A percentile compares a stretch with the other conserved stretches of the same genome.
Evolutionary conservation across 1,140 invertebrate species (phyloP).

Genomic region (Zelostemma sp.): DNA sequence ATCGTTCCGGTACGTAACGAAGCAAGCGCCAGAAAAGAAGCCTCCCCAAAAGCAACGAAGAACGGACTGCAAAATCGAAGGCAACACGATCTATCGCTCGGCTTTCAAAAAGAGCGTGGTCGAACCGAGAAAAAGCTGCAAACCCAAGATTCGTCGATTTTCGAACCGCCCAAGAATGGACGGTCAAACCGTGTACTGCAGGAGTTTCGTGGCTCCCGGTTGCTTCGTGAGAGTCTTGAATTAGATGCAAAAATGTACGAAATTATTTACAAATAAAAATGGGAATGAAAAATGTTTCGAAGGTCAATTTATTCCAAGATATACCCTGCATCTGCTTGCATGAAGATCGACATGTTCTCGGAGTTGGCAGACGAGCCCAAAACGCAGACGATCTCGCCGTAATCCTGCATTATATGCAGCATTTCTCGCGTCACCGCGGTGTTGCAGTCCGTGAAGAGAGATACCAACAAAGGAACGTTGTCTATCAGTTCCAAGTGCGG

Average conservation of each 20-base stretch:
- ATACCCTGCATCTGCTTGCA: conserved; percentile 94
- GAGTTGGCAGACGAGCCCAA: conserved; percentile 90
- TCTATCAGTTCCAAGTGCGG: conserved; percentile 96
- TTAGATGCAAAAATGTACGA: too few relatives aligned
- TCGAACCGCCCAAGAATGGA: background rate
- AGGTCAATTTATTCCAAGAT: conserved; percentile 1
- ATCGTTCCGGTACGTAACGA: background rate
- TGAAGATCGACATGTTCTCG: conserved; percentile 91
- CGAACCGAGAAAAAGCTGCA: background rate
- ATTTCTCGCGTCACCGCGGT: conserved; percentile 88
- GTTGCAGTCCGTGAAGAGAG: conserved; percentile 96
- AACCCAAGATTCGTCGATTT: background rate
- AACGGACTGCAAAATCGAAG: background rate
- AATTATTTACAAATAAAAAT: too few relatives aligned
- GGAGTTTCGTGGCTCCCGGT: background rate
- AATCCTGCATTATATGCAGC: conserved; percentile 96
- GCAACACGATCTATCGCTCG: background rate
- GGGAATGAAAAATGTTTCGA: too few relatives aligned
- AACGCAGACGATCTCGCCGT: conserved; percentile 93
- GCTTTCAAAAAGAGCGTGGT: background rate
- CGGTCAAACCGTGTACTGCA: background rate
- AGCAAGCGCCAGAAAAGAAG: background rate
- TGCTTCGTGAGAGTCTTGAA: background rate
- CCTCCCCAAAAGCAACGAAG: background rate
- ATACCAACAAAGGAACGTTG: conserved; percentile 96